These are phyloP conservation scores for Porites australiensis DNA, from an alignment of 64 coral and sea anemone genomes.

Conservation along the genomic window DNA sequence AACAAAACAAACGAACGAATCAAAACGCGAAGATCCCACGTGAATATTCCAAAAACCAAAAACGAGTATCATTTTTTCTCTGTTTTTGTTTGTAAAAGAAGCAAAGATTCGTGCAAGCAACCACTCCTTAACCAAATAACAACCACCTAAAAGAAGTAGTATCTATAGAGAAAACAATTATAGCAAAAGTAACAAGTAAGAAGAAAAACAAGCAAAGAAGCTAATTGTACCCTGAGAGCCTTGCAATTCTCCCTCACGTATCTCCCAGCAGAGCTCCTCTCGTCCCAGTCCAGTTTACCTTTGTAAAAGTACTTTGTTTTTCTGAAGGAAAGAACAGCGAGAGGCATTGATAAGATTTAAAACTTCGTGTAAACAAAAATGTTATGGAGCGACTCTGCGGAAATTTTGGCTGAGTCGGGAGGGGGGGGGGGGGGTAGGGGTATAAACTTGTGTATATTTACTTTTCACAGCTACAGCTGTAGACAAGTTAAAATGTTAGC, in stretches of 20 bases:
- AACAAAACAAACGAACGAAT: neutral
- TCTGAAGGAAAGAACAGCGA: conserved; percentile 37
- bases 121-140: neutral
- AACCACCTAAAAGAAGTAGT: neutral
- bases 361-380: neutral
- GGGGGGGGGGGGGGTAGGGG: too few species aligned
- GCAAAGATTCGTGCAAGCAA: neutral
- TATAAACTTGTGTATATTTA: too few species aligned
- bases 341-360: neutral
- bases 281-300: conserved; percentile 97
- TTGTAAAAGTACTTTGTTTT: conserved; percentile 99
- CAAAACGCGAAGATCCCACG: neutral
- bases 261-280: conserved; percentile 85
- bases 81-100: too few species aligned
- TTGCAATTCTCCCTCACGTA: conserved; percentile 98
- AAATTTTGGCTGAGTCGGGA: too few species aligned
- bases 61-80: too few species aligned
- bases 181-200: too few species aligned
- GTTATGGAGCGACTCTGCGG: too few species aligned
- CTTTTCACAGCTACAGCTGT: too few species aligned
- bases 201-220: neutral
- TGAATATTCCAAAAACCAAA: too few species aligned
- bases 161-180: too few species aligned
- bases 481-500: too few species aligned
- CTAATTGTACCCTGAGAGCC: conserved; percentile 71